Evolutionary conservation across 1,140 invertebrate genomes (phyloP).

Genomic region (Luehdorfia chinensis): DNA sequence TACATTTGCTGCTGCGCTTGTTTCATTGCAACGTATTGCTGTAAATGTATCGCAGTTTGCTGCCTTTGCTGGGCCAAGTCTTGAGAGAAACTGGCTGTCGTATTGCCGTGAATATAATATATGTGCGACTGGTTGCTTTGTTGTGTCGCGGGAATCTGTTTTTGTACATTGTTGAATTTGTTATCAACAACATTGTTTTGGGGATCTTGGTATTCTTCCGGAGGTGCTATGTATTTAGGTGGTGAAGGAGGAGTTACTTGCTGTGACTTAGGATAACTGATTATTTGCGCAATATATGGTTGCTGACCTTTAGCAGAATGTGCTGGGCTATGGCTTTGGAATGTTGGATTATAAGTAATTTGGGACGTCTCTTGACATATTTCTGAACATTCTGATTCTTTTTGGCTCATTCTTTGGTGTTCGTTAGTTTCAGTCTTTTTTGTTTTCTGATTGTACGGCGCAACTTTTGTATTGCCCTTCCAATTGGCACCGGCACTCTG

Average conservation of each 20-base stretch:
- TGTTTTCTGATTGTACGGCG: conserved; percentile 62
- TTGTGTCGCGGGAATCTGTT: conserved; percentile 40
- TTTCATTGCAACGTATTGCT: conserved; percentile 76
- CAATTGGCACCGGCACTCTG: conserved; percentile 64
- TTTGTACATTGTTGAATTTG: conserved; percentile 43
- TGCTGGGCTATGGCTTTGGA: conserved; percentile 74
- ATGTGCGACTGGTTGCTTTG: conserved; percentile 59
- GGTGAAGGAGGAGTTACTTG: conserved; percentile 63
- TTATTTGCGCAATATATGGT: conserved; percentile 73
- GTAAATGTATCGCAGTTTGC: conserved; percentile 70
- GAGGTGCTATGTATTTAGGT: conserved; percentile 70
- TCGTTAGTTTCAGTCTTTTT: conserved; percentile 62
- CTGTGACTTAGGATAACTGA: conserved; percentile 71
- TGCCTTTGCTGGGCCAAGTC: conserved; percentile 67
- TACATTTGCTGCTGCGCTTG: conserved; percentile 75
- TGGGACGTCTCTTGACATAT: conserved; percentile 63
- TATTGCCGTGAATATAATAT: conserved; percentile 68
- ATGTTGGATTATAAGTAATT: conserved; percentile 75
- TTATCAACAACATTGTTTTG: conserved; percentile 57
- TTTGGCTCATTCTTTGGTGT: conserved; percentile 55
- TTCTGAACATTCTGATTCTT: conserved; percentile 44
- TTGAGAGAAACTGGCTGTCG: conserved; percentile 34
- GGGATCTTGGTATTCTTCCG: conserved; percentile 67
- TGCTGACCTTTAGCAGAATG: conserved; percentile 61
- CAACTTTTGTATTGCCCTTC: conserved; percentile 69